These are phyloP conservation scores for Protonemura montana DNA, from an alignment of 2,888 invertebrate genomes.

Conservation along the genomic window DNA sequence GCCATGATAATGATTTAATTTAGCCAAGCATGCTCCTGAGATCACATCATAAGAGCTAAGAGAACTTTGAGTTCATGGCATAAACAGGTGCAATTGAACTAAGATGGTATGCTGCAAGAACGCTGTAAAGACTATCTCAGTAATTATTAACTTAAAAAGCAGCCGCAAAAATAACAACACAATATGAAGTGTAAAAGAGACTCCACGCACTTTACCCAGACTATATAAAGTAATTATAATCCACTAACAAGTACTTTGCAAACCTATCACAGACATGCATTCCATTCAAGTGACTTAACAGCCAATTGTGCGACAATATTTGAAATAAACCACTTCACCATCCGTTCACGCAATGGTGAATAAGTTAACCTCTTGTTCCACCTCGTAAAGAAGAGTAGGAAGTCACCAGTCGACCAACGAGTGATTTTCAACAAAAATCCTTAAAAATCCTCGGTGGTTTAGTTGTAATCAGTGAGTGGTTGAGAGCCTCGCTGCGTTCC, in stretches of 20 bases:
- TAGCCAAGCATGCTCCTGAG: neutral
- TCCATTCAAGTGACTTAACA: neutral
- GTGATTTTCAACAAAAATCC: neutral
- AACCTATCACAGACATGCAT: neutral
- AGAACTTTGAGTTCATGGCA: neutral
- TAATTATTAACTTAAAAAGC: neutral
- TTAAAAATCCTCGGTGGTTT: neutral
- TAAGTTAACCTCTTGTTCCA: conserved; percentile 21
- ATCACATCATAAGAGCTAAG: neutral
- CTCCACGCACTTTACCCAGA: too few relatives aligned
- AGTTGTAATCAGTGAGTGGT: neutral
- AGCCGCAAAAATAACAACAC: neutral
- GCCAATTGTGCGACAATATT: neutral
- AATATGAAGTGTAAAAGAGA: neutral
- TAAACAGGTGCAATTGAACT: neutral
- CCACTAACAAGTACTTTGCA: neutral
- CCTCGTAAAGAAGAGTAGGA: conserved; percentile 13
- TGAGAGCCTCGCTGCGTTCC: neutral
- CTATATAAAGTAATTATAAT: too few relatives aligned
- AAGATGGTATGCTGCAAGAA: neutral
- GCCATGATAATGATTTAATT: neutral
- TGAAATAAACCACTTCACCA: neutral
- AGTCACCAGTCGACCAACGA: conserved; percentile 24
- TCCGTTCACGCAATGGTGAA: neutral
- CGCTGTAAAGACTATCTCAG: neutral